Evolutionary conservation across 2,888 invertebrate species (phyloP).

Genomic region (Tiliacea citrago): DNA sequence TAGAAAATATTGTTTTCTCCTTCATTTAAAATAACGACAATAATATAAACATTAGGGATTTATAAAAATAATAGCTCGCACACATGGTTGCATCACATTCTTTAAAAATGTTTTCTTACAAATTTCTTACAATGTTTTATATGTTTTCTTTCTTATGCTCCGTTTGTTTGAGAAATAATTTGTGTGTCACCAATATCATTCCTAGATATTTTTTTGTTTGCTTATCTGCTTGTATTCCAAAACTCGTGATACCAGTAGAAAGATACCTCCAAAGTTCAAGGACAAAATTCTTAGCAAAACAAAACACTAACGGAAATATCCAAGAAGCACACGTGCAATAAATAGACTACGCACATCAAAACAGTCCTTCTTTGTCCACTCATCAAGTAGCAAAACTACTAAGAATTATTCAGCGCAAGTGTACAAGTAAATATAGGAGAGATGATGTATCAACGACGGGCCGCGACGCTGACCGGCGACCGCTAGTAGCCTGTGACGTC

Average conservation of each 20-base stretch:
- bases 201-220: not conserved
- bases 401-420: conserved; percentile 56
- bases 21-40: not conserved
- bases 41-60: not conserved
- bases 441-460: conserved; percentile 72
- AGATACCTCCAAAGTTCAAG: not conserved
- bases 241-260: not conserved
- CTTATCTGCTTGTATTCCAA: no score
- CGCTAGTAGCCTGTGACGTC: conserved; percentile 73
- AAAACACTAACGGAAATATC: conserved; percentile 27
- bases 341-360: conserved; percentile 18
- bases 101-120: not conserved
- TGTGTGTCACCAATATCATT: not conserved
- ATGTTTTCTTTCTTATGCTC: no score
- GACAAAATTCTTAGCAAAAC: conserved; percentile 13
- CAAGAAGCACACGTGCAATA: conserved; percentile 13
- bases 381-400: conserved; percentile 32
- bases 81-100: not conserved
- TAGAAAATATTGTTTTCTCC: conserved; percentile 1
- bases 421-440: conserved; percentile 65
- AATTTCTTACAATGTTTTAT: no score
- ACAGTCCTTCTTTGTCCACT: conserved; percentile 45
- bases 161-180: not conserved
- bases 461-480: conserved; percentile 56
- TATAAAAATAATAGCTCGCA: no score